phyloP scores from a whole-genome alignment of 2,888 invertebrate species.

The Ormia ochracea region DNA sequence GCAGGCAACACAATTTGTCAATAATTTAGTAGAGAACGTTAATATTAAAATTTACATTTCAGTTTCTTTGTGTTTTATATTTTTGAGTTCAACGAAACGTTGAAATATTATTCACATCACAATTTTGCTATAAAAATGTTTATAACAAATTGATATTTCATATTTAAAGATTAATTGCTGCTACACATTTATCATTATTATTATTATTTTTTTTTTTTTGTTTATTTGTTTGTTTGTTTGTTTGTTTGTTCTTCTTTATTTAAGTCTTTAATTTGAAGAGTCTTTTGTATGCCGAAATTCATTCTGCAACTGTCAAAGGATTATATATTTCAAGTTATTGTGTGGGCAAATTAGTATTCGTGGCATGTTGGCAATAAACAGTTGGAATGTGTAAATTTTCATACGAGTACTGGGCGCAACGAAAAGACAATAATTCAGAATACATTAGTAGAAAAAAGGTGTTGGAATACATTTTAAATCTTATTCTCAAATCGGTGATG shows the following conservation, averaged over 20 bases:
- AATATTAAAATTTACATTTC: not conserved
- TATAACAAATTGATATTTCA: conserved; percentile 16
- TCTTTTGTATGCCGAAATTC: conserved; percentile 6
- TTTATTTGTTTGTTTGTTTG: too few relatives aligned
- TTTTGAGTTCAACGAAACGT: not conserved
- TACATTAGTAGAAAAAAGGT: not conserved
- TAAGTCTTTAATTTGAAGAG: not conserved
- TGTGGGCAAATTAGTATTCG: conserved; percentile 22
- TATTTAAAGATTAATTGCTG: conserved; percentile 38
- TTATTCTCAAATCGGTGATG: not conserved
- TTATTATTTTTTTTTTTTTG: not conserved
- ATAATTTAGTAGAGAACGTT: not conserved
- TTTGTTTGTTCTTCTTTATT: too few relatives aligned
- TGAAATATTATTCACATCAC: conserved; percentile 39
- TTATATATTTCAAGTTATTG: not conserved
- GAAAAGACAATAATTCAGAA: not conserved
- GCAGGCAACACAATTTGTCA: not conserved
- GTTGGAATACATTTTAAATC: not conserved
- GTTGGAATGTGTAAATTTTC: not conserved
- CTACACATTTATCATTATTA: not conserved
- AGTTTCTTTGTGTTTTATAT: not conserved
- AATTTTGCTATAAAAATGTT: conserved; percentile 6
- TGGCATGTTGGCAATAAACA: not conserved
- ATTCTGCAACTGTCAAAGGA: not conserved
- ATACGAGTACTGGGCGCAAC: not conserved